Evolutionary conservation across 2,797 vertebrate genomes (phyloP).

Genomic region (Syngnathus rostellatus): DNA sequence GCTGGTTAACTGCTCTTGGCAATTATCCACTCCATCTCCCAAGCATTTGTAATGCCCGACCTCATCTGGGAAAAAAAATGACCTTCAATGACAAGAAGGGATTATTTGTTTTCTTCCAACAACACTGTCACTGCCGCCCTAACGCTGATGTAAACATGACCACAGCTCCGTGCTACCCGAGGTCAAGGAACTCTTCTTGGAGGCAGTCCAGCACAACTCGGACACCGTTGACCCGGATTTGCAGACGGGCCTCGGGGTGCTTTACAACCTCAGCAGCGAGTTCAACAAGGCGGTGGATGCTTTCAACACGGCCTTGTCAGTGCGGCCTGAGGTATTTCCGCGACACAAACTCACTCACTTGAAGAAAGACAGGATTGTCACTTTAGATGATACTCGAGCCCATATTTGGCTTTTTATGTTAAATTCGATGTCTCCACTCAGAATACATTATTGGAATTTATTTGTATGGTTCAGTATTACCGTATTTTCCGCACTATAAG

Average conservation of each 20-base stretch:
- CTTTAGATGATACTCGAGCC: background rate
- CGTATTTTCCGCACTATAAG: too few species aligned
- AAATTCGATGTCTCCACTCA: too few species aligned
- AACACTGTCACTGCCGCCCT: conserved; percentile 26
- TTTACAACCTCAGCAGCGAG: conserved; percentile 93
- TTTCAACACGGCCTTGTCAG: conserved; percentile 91
- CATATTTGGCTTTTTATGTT: too few species aligned
- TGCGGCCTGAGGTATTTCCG: conserved; percentile 82
- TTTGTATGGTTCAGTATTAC: background rate
- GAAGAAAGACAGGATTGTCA: background rate
- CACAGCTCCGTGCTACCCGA: conserved; percentile 81
- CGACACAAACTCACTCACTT: background rate
- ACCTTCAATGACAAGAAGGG: background rate
- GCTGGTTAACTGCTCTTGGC: background rate
- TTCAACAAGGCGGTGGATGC: conserved; percentile 96
- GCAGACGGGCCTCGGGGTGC: conserved; percentile 93
- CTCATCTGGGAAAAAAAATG: background rate
- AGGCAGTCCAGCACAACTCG: conserved; percentile 84
- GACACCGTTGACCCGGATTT: conserved; percentile 89
- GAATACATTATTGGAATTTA: too few species aligned
- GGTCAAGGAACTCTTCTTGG: conserved; percentile 89
- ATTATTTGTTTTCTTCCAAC: background rate
- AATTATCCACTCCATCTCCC: background rate
- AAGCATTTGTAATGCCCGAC: background rate
- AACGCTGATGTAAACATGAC: conserved; percentile 30